phyloP scores from a whole-genome alignment of 2,888 invertebrate species.

The Melikaiella ostensackeni region DNA sequence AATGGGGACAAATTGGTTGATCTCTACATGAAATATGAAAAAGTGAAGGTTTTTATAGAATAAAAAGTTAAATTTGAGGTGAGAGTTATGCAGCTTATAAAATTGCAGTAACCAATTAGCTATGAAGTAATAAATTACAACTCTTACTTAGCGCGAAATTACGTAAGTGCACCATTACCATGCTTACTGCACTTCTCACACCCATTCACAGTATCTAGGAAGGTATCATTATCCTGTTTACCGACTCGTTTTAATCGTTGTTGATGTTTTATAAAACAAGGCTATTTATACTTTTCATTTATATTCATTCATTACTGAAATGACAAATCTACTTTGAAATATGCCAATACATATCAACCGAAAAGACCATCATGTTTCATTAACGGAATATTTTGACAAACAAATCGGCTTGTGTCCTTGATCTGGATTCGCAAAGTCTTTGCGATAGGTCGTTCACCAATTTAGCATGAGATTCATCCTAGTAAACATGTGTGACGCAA shows the following conservation, averaged over 20 bases:
- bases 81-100: slow-evolving; percentile 5
- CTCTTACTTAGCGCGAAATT: slow-evolving; percentile 58
- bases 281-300: slow-evolving; percentile 30
- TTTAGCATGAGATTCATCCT: neutral
- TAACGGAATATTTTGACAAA: slow-evolving; percentile 7
- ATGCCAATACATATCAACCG: neutral
- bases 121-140: slow-evolving; percentile 66
- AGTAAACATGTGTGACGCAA: slow-evolving; percentile 26
- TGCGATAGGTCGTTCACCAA: neutral
- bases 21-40: too few species aligned
- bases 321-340: neutral
- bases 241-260: slow-evolving; percentile 32
- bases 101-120: slow-evolving; percentile 57
- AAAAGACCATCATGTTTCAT: neutral
- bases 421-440: slow-evolving; percentile 15
- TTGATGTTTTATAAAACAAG: slow-evolving; percentile 29
- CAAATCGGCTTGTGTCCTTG: neutral
- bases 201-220: slow-evolving; percentile 50
- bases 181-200: slow-evolving; percentile 61
- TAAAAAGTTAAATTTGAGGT: neutral
- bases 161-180: slow-evolving; percentile 51
- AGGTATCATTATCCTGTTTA: slow-evolving; percentile 40
- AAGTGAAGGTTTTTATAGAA: neutral
- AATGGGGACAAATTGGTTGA: too few species aligned
- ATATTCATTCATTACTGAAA: slow-evolving; percentile 5